These are phyloP conservation scores for Trigoniulus corallinus DNA, from an alignment of 1,140 invertebrate genomes.

Conservation along the genomic window DNA sequence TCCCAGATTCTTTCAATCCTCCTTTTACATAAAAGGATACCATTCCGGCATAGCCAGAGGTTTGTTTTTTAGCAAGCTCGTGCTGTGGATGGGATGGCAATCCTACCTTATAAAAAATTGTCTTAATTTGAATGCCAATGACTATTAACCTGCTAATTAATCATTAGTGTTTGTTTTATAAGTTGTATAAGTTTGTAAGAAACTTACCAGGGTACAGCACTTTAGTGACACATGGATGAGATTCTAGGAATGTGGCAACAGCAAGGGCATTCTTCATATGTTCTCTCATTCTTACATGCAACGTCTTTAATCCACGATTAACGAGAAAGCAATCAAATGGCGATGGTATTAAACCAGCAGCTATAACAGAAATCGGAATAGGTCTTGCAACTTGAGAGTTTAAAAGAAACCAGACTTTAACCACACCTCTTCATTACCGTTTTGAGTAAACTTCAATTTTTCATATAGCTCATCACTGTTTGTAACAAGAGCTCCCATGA, in stretches of 20 bases:
- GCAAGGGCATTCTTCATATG: constrained; percentile 61
- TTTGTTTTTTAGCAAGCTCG: constrained; percentile 62
- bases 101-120: constrained; percentile 33
- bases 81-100: constrained; percentile 84
- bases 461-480: constrained; percentile 53
- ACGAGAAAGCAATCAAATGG: constrained; percentile 93
- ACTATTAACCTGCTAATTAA: background rate
- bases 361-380: constrained; percentile 20
- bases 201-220: constrained; percentile 63
- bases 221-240: constrained; percentile 54
- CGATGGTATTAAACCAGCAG: constrained; percentile 79
- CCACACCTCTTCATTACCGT: constrained; percentile 39
- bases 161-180: background rate
- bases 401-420: background rate
- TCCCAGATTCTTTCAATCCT: constrained; percentile 50
- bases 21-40: constrained; percentile 76
- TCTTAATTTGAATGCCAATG: constrained; percentile 9
- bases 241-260: constrained; percentile 63
- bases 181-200: constrained; percentile 15
- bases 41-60: constrained; percentile 81
- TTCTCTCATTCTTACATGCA: constrained; percentile 76
- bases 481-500: constrained; percentile 79
- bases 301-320: constrained; percentile 84
- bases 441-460: constrained; percentile 70
- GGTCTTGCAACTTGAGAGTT: background rate